phyloP scores from a whole-genome alignment of 2,113 vertebrate species.

The Psephotus haematonotus region DNA sequence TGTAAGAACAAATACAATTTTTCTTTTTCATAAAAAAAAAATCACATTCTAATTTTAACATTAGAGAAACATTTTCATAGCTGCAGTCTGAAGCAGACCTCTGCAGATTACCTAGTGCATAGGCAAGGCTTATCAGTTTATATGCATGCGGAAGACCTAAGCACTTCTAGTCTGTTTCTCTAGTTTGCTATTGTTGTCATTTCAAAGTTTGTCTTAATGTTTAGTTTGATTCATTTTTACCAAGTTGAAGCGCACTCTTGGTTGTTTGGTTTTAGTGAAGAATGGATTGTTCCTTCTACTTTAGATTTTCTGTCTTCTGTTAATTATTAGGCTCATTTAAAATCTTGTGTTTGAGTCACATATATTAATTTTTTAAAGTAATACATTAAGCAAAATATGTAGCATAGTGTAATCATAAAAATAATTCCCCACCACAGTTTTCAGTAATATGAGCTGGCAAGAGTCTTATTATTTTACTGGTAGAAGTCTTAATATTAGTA shows the following conservation, averaged over 20 bases:
- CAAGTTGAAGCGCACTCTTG: neutral
- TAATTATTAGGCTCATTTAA: neutral
- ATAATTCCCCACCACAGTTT: neutral
- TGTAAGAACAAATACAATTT: neutral
- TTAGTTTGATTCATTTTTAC: neutral
- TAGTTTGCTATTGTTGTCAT: neutral
- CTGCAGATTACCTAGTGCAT: neutral
- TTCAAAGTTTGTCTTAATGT: neutral
- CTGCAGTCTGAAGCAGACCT: neutral
- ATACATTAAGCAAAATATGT: neutral
- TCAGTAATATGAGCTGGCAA: neutral
- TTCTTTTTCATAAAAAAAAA: neutral
- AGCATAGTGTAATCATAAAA: neutral
- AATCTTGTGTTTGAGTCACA: neutral
- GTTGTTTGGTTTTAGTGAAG: neutral
- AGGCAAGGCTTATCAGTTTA: neutral
- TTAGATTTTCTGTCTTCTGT: neutral
- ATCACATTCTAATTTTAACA: neutral
- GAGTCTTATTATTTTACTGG: neutral
- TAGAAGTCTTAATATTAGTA: neutral
- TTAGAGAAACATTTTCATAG: neutral
- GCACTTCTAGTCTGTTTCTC: neutral
- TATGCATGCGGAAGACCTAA: accelerated
- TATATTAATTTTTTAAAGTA: neutral
- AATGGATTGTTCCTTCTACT: neutral